phyloP scores from a whole-genome alignment of 2,113 vertebrate species.

The Hepsetus odoe region DNA sequence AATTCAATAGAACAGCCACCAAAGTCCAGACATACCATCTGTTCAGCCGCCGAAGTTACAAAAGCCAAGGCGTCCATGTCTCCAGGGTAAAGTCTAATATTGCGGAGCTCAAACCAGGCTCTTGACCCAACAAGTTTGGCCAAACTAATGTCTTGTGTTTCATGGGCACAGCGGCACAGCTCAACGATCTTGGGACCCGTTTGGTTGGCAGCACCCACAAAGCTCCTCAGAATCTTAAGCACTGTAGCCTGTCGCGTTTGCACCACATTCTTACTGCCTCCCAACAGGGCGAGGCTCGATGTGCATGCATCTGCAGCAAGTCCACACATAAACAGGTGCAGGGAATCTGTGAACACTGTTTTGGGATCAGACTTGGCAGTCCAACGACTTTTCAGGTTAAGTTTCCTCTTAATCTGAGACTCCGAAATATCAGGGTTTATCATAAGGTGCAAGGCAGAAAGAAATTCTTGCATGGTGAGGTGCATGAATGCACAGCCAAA shows the following conservation, averaged over 20 bases:
- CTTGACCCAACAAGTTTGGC: constrained; percentile 66
- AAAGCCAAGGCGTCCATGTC: constrained; percentile 83
- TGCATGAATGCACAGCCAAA: constrained; percentile 82
- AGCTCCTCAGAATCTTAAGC: constrained; percentile 67
- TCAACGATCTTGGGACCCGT: constrained; percentile 87
- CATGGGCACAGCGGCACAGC: constrained; percentile 83
- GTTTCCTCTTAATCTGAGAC: constrained; percentile 68
- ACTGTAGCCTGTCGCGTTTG: constrained; percentile 73
- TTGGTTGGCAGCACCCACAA: constrained; percentile 72
- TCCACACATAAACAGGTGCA: constrained; percentile 85
- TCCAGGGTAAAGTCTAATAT: constrained; percentile 76
- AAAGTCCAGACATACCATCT: constrained; percentile 77
- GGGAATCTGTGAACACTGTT: constrained; percentile 75
- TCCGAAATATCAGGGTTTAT: constrained; percentile 71
- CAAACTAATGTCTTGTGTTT: constrained; percentile 78
- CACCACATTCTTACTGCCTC: constrained; percentile 67
- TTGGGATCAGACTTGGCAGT: constrained; percentile 76
- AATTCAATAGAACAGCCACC: constrained; percentile 83
- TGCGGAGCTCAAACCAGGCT: constrained; percentile 80
- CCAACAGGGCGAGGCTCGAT: constrained; percentile 70
- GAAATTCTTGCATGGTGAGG: constrained; percentile 88
- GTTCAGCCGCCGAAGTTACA: constrained; percentile 70
- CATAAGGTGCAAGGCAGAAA: constrained; percentile 86
- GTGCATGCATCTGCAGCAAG: constrained; percentile 77
- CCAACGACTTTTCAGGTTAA: constrained; percentile 87